Evolutionary conservation across 1,140 invertebrate species (phyloP), one percentile per base, ranked within the genome.

Genomic region (Drosophila willistoni): DNA sequence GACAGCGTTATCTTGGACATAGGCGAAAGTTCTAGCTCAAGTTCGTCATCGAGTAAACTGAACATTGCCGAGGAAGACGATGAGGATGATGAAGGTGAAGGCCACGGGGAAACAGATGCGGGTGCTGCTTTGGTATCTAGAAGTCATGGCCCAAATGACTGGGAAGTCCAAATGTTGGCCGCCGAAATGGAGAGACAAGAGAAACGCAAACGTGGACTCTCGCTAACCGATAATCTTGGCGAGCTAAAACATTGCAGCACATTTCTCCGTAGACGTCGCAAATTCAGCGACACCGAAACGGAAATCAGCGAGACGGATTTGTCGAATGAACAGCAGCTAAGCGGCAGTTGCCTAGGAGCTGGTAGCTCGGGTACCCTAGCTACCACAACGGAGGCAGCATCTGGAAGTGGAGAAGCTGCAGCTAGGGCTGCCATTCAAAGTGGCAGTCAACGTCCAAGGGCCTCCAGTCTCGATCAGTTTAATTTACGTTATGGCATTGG

Each of bases 151-250:
- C n/a, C 68, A 77, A 91, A 91, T 77, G 95, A 96, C 72, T 96
- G 96, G 96, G 96, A 97, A 90, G 94, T 96, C 0, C 93, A 95
- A 80, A 95, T 96, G 95, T 91, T 96, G 22, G 96, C 95, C 0
- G 93, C 95, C 62, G 94, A 96, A 81, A 93, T 96, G 73, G 95
- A 96, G 61, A 93, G 93, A 77, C 93, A 91, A 78, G 94, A 94
- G 89, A 51, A 51, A 51, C 93, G 84, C 1, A 90, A 82, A 19
- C 84, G 90, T 0, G 91, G 89, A 6, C 79, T 81, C 29, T 89
- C 91, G 0, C 75, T 84, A 0, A 79, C 81, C 34, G 89, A 91
- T 68, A 79, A 81, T 66, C 72, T 80, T 0, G 76, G 73, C 44
- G 79, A 91, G 68, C 71, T 83, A 55, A 79, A 73, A 17, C 72